Base-by-base conservation (phyloP, 2,113 vertebrate genomes). In the Nesoenas mayeri region DNA sequence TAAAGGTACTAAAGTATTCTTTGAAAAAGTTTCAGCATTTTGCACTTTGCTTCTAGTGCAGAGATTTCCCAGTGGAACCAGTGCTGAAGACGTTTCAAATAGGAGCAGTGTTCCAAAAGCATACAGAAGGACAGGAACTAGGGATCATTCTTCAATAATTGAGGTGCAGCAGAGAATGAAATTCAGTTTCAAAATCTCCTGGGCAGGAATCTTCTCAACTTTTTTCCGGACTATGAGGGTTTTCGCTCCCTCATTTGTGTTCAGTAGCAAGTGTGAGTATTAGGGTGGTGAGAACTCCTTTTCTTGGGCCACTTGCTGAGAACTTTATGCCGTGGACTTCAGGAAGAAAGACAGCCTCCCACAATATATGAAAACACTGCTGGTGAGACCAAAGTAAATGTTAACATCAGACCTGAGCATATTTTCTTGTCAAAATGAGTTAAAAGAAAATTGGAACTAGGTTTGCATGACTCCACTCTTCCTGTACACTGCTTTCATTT, bases 201-300 rank as follows among this genome's bases (percentile, higher is more conserved):
- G 40, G 64, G 18, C n/a, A 90, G 26, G 24, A 57, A 66, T 61
- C 31, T 42, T 51, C 38, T 67, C 40, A 62, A 5, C 15, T 42
- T 75, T 9, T 42, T 29, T 36, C 7, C 29, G 25, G 8, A 4
- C 31, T 42, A 14, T 0, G 2, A 21, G 11, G 9, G 4, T 31
- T 71, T 72, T 40, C 31, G 44, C 15, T 24, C 29, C 22, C n/a
- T 57, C 34, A 10, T 26, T 29, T n/a, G 61, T 5, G 2, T 11
- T 78, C 50, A 70, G 22, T 18, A 54, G 20, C 6, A 40, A 51
- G 8, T 4, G 1, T 31, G 29, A 73, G 31, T 24, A 38, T 15
- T 17, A 31, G 7, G 4, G 6, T 26, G 54, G 17, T 11, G 12
- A 54, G 6, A 85, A 28, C 22, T 16, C 24, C 13, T 54, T 15